Evolutionary conservation across 1,140 invertebrate genomes (phyloP).

Genomic region (Galleria mellonella): DNA sequence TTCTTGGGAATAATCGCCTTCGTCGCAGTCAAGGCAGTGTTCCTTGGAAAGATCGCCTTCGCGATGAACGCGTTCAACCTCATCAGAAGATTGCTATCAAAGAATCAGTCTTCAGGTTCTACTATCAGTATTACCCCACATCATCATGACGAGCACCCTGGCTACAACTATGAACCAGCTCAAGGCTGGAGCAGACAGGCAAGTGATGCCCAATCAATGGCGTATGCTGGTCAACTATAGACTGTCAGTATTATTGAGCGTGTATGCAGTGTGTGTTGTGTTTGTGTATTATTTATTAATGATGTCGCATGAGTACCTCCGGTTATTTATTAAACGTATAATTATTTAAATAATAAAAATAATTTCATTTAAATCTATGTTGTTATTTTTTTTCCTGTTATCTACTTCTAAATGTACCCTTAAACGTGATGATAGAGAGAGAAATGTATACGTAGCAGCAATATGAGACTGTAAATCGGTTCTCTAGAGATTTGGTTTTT

Average conservation of each 20-base stretch:
- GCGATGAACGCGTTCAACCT: slow-evolving; percentile 82
- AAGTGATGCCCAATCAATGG: slow-evolving; percentile 75
- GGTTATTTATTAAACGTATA: slow-evolving; percentile 31
- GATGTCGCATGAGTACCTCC: slow-evolving; percentile 51
- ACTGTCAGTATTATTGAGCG: slow-evolving; percentile 26
- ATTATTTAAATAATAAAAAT: slow-evolving; percentile 16
- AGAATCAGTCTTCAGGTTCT: slow-evolving; percentile 42
- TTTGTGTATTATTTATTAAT: slow-evolving; percentile 14
- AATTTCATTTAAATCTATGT: too few relatives aligned
- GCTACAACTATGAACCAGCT: slow-evolving; percentile 60
- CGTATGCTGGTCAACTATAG: slow-evolving; percentile 76
- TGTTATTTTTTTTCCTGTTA: too few relatives aligned
- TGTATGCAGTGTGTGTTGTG: slow-evolving; percentile 44
- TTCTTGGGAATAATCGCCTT: slow-evolving; percentile 85
- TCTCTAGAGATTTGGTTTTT: too few relatives aligned
- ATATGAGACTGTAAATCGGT: too few relatives aligned
- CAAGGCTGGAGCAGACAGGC: slow-evolving; percentile 75
- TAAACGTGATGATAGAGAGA: too few relatives aligned
- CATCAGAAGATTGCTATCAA: slow-evolving; percentile 79
- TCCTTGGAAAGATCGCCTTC: slow-evolving; percentile 87
- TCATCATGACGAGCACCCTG: slow-evolving; percentile 55
- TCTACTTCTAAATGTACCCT: too few relatives aligned
- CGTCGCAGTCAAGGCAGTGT: slow-evolving; percentile 86
- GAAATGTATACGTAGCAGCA: too few relatives aligned
- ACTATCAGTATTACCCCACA: slow-evolving; percentile 24